A percentile compares a stretch with the other conserved stretches of the same genome.
phyloP scores from a whole-genome alignment of 2,113 vertebrate genomes.

The Catagonus wagneri region DNA sequence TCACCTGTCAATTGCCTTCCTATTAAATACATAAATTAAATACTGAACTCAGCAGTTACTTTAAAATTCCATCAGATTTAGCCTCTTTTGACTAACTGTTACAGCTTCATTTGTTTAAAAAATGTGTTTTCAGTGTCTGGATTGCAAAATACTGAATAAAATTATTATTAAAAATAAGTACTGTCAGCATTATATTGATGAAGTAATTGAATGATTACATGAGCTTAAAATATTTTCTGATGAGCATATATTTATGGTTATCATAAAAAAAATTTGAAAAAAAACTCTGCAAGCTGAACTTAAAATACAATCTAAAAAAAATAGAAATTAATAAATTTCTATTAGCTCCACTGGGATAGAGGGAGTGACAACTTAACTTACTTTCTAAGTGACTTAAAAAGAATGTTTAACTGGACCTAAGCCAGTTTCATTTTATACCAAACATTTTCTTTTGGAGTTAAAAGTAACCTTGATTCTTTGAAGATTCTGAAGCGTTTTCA shows the following conservation, averaged over 20 bases:
- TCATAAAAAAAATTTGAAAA: constrained; percentile 66
- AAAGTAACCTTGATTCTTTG: constrained; percentile 51
- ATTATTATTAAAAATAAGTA: constrained; percentile 75
- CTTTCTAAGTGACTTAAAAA: constrained; percentile 27
- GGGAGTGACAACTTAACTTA: background rate
- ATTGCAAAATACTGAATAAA: constrained; percentile 76
- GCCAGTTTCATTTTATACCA: constrained; percentile 32
- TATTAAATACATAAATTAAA: constrained; percentile 73
- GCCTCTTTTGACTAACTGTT: constrained; percentile 59
- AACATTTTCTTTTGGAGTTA: constrained; percentile 50
- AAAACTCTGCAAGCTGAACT: constrained; percentile 30
- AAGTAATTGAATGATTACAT: constrained; percentile 74
- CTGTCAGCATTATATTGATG: constrained; percentile 68
- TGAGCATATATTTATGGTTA: constrained; percentile 64
- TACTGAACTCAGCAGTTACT: constrained; percentile 33
- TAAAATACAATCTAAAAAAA: constrained; percentile 56
- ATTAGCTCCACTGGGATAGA: background rate
- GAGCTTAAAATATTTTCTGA: constrained; percentile 72
- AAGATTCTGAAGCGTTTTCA: constrained; percentile 46
- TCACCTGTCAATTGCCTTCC: constrained; percentile 57
- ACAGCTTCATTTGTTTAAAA: constrained; percentile 65
- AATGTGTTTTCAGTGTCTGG: constrained; percentile 58
- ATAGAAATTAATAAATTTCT: constrained; percentile 27
- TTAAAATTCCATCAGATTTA: constrained; percentile 66
- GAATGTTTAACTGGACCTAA: constrained; percentile 30